phyloP scores from a whole-genome alignment of 2,797 vertebrate genomes.

The Lepus townsendii region DNA sequence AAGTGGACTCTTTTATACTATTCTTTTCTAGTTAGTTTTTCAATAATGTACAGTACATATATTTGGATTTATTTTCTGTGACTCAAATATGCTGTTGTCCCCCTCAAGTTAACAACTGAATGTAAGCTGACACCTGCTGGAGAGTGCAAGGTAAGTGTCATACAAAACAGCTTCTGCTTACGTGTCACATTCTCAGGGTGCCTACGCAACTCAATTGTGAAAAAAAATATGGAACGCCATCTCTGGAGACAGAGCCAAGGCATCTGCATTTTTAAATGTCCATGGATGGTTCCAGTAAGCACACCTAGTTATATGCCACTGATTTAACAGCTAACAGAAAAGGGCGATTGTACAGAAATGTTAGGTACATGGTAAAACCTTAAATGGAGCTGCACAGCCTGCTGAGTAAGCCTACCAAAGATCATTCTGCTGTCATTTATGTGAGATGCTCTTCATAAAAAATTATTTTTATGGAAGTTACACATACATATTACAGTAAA shows the following conservation, averaged over 20 bases:
- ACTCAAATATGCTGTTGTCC: constrained; percentile 37
- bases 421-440: constrained; percentile 29
- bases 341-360: background rate
- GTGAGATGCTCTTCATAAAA: constrained; percentile 18
- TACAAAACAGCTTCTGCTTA: constrained; percentile 23
- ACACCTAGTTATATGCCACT: background rate
- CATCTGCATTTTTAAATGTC: background rate
- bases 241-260: background rate
- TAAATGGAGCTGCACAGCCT: background rate
- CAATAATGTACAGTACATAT: constrained; percentile 26
- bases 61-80: constrained; percentile 46
- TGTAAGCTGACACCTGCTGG: background rate
- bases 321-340: background rate
- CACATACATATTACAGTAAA: background rate
- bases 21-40: constrained; percentile 82
- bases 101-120: constrained; percentile 47
- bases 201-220: background rate
- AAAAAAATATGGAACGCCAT: background rate
- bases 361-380: background rate
- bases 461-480: background rate
- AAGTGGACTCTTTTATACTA: constrained; percentile 78
- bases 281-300: background rate
- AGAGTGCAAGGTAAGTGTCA: background rate
- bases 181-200: background rate
- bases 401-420: background rate